These are phyloP conservation scores for Hydrozoanthus tunicans DNA, from an alignment of 64 coral and sea anemone species.

Conservation along the genomic window DNA sequence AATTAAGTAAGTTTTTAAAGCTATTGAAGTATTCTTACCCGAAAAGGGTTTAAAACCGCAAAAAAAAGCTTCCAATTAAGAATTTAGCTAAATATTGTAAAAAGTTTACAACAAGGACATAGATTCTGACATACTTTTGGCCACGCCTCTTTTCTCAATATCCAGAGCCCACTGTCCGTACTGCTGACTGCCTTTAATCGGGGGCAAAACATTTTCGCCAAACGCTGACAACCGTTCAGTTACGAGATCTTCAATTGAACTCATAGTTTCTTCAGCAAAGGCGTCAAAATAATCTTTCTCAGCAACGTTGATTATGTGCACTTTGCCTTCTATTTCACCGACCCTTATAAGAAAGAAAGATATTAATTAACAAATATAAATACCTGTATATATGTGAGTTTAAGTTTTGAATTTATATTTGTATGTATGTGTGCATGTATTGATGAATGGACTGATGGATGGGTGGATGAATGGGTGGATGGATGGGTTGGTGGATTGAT, in stretches of 20 bases:
- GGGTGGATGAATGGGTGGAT: too few species aligned
- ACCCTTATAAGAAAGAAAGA: background rate
- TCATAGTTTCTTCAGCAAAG: conserved; percentile 49
- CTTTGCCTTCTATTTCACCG: conserved; percentile 2
- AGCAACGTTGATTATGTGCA: background rate
- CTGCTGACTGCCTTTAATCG: conserved; percentile 63
- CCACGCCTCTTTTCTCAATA: conserved; percentile 63
- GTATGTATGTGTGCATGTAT: too few species aligned
- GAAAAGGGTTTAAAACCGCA: too few species aligned
- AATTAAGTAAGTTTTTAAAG: background rate
- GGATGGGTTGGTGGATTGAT: too few species aligned
- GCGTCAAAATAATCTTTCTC: conserved; percentile 26
- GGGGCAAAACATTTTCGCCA: background rate
- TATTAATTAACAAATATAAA: background rate
- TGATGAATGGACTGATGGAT: too few species aligned
- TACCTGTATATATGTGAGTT: too few species aligned
- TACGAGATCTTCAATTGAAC: background rate
- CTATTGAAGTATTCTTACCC: too few species aligned
- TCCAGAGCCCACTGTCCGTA: conserved; percentile 85
- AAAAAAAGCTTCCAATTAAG: background rate
- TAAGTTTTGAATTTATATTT: too few species aligned
- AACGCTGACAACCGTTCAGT: background rate
- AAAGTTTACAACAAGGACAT: background rate
- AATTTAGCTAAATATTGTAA: background rate
- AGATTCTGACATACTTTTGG: background rate